Percentiles rank a stretch among this genome's conserved stretches.
Evolutionary conservation across 2,113 vertebrate genomes (phyloP).

Genomic region (Sphyrna mokarran): DNA sequence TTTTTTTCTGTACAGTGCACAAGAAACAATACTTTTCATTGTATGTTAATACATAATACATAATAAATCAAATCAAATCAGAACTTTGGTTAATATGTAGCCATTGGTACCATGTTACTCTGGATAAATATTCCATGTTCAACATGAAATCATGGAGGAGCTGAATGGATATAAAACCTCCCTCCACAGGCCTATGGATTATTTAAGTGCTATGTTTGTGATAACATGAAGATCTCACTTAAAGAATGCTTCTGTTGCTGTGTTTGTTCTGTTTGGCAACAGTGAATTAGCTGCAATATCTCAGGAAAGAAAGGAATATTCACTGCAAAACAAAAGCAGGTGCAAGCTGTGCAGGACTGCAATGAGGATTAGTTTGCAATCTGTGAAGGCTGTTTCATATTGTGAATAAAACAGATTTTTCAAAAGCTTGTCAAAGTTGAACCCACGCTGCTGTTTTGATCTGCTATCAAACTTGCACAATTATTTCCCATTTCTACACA

Average conservation of each 20-base stretch:
- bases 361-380: not conserved
- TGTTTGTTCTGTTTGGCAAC: not conserved
- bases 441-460: not conserved
- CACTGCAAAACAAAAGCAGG: not conserved
- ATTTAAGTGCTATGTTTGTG: not conserved
- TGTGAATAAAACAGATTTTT: not conserved
- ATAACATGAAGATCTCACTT: not conserved
- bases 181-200: not conserved
- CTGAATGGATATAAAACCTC: not conserved
- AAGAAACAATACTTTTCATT: too few relatives aligned
- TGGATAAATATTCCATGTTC: not conserved
- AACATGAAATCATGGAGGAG: not conserved
- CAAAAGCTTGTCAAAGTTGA: not conserved
- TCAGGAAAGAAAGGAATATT: slow-evolving; percentile 24
- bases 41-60: too few relatives aligned
- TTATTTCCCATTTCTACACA: not conserved
- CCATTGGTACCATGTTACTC: not conserved
- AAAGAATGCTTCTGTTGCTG: not conserved
- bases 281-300: not conserved
- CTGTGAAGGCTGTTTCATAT: not conserved
- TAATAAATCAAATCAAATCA: not conserved
- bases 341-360: not conserved
- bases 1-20: too few relatives aligned
- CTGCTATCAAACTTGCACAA: not conserved
- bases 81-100: not conserved